Conservation (phyloP, 2,797 vertebrate species). For the Falco berigora region DNA sequence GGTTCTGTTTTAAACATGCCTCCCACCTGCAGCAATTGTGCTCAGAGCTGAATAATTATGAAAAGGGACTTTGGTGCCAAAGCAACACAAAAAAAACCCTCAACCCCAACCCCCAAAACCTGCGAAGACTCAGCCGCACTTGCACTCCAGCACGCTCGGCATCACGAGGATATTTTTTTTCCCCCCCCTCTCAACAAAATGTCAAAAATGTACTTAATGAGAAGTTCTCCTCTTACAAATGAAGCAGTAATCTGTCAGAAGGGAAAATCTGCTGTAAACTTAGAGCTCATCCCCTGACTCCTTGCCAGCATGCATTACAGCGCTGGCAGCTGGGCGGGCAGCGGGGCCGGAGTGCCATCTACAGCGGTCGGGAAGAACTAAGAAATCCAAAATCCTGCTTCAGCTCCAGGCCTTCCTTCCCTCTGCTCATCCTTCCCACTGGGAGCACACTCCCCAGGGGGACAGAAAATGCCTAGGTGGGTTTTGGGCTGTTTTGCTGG, state of each 20-base stretch:
- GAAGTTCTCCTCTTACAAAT: slow-evolving; percentile 30
- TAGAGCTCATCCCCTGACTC: slow-evolving; percentile 1
- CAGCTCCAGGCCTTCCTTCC: background rate
- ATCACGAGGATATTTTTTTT: background rate
- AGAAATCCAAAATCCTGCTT: background rate
- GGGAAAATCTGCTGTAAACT: slow-evolving; percentile 37
- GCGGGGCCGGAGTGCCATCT: slow-evolving; percentile 37
- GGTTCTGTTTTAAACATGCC: background rate
- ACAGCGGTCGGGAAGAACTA: background rate
- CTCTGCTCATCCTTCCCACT: background rate
- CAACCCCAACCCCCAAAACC: background rate
- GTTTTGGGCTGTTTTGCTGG: background rate
- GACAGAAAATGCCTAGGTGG: background rate
- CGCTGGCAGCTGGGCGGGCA: background rate
- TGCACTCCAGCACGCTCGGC: background rate
- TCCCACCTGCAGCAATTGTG: background rate
- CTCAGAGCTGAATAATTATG: background rate
- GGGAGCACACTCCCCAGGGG: background rate
- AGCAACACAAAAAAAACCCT: background rate
- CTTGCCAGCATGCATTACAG: background rate
- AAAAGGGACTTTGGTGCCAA: background rate
- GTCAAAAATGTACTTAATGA: slow-evolving; percentile 48
- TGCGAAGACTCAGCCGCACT: fast-evolving
- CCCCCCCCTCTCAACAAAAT: background rate
- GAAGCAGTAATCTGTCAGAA: slow-evolving; percentile 48